These are phyloP conservation scores for Alces alces DNA, from an alignment of 2,113 vertebrate genomes.

Conservation along the genomic window DNA sequence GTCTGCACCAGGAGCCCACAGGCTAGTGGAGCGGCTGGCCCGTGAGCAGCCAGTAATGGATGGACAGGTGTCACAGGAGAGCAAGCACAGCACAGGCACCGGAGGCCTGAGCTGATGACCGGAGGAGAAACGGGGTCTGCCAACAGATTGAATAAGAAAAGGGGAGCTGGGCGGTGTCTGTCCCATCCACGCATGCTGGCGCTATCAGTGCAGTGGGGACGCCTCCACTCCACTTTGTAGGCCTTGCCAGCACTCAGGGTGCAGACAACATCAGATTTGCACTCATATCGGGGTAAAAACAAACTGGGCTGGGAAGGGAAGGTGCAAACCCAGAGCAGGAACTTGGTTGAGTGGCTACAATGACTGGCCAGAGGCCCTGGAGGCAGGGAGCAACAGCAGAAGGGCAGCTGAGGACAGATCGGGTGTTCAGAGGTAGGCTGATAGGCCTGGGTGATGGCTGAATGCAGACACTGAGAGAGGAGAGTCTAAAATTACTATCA, in stretches of 20 bases:
- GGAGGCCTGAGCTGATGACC: neutral
- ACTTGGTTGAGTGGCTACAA: neutral
- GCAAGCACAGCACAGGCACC: neutral
- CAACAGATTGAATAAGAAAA: fast-evolving
- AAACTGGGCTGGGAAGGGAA: neutral
- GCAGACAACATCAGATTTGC: neutral
- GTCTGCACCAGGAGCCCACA: neutral
- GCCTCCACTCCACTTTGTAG: too few relatives aligned
- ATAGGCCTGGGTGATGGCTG: neutral
- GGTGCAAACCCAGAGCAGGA: neutral
- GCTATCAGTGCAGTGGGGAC: neutral
- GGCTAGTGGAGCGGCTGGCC: too few relatives aligned
- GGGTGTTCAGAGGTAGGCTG: neutral
- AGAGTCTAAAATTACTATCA: neutral
- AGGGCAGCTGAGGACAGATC: neutral
- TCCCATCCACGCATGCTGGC: fast-evolving
- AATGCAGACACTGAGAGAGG: neutral
- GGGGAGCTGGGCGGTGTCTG: neutral
- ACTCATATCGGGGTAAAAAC: neutral
- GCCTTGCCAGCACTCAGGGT: too few relatives aligned
- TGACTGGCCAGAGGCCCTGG: neutral
- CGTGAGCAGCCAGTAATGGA: fast-evolving
- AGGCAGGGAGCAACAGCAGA: neutral
- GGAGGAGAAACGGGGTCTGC: neutral
- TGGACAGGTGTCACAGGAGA: fast-evolving